Conservation (phyloP, 2,888 invertebrate species). For the Napeogenes inachia region DNA sequence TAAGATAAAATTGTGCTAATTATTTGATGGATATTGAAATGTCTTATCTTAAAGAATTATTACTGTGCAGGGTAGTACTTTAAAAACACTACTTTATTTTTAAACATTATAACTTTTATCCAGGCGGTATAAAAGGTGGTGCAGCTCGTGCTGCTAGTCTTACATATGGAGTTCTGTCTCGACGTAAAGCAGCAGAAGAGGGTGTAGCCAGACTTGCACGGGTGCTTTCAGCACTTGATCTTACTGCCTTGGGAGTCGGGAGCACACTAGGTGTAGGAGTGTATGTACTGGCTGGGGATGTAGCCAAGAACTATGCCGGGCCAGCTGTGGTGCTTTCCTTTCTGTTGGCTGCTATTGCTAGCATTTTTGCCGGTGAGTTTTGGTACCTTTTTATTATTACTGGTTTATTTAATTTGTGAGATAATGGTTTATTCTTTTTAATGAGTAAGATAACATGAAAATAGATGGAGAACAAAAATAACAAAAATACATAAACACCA, state of each 20-base stretch:
- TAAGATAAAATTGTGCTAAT: neutral
- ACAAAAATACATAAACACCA: no score
- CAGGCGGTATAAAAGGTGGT: constrained; percentile 66
- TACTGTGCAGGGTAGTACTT: no score
- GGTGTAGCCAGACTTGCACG: constrained; percentile 78
- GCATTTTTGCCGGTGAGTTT: constrained; percentile 87
- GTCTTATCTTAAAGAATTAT: no score
- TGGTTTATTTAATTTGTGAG: no score
- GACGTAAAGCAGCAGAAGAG: constrained; percentile 69
- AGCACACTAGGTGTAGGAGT: constrained; percentile 93
- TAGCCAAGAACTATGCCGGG: constrained; percentile 88
- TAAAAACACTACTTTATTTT: no score
- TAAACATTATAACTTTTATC: neutral
- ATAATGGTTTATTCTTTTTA: no score
- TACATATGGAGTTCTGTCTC: constrained; percentile 60
- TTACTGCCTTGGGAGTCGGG: constrained; percentile 89
- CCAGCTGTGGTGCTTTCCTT: constrained; percentile 93
- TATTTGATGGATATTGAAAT: neutral
- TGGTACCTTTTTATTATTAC: neutral
- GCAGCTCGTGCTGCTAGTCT: constrained; percentile 50
- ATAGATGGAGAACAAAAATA: no score
- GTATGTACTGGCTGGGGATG: constrained; percentile 91
- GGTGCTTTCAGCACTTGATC: constrained; percentile 87
- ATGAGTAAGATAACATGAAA: no score
- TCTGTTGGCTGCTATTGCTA: constrained; percentile 93